Conservation (phyloP, 2,888 invertebrate species). For the Heliconius hortense region DNA sequence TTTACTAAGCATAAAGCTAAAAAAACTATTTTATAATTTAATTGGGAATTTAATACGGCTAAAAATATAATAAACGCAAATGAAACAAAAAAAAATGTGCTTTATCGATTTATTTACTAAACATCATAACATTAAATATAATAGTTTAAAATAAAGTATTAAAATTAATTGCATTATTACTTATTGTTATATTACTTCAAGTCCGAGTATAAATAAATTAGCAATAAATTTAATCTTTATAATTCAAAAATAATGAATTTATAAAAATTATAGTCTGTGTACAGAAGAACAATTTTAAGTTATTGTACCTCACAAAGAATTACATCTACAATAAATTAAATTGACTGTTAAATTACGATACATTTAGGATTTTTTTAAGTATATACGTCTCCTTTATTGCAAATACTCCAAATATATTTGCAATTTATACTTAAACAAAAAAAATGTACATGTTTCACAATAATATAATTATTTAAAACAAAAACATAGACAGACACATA, state of each 20-base stretch:
- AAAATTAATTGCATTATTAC: neutral
- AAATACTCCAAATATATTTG: neutral
- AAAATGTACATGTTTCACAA: neutral
- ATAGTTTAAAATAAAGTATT: neutral
- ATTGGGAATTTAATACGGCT: neutral
- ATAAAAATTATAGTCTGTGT: neutral
- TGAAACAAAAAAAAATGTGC: neutral
- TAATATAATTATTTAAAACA: neutral
- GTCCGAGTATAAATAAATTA: neutral
- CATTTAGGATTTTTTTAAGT: neutral
- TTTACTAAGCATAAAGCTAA: too few relatives aligned
- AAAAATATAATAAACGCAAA: neutral
- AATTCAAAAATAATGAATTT: neutral
- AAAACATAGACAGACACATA: neutral
- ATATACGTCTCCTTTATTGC: neutral
- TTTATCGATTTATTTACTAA: neutral
- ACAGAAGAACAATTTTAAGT: neutral
- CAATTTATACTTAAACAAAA: neutral
- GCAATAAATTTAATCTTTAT: too few relatives aligned
- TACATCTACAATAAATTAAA: neutral
- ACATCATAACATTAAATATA: neutral
- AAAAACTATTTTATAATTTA: neutral
- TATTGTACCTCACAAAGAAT: neutral
- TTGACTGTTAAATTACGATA: neutral
- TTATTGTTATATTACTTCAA: too few relatives aligned